Base-by-base conservation (phyloP, 92 coral and sea anemone species). In the Hydrozoanthus gracilis region DNA sequence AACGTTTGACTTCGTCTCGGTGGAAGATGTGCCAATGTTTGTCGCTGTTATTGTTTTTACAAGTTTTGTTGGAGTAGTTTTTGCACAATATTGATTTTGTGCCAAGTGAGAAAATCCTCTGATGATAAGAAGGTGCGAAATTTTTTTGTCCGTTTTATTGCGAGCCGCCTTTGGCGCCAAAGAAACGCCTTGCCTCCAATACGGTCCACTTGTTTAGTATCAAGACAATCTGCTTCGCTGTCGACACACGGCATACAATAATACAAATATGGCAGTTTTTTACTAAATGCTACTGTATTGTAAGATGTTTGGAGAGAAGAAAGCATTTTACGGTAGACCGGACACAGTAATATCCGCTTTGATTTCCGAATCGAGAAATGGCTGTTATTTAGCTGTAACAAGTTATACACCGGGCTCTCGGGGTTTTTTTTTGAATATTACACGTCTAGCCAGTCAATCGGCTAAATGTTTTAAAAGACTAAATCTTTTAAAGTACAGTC, bases 21-120 rank as follows among this genome's bases (percentile, higher is more conserved):
- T 51, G 74, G 75, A 80, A 65, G 66, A 65, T 51, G 61, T 80
- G 85, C 62, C 71, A 47, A 18, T 80, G 74, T 80, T 65, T 66
- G 44, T 65, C 3, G 73, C 61, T 48, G 73, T 65, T 80, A 65
- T 80, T 61, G 56, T 80, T 61, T 56, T 78, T 78, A 61, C 18
- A 60, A 60, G 83, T 78, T 80, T 65, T 80, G 85, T 80, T 80
- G 85, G 66, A 80, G 73, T 48, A 80, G 46, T 48, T 80, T 79
- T 80, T 80, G 75, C 49, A 65, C 85, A 80, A 80, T 80, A 80
- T 80, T 65, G 85, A 62, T 65, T 80, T 16, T 79, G 9, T n/a
- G 56, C 45, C 3, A 48, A 44, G 73, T 62, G 74, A 64, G 49
- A 62, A 80, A 51, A 8, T 46, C 7, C 8, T 62, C 16, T 49